Conservation (phyloP, 2,888 invertebrate species). For the Cinara cedri region DNA sequence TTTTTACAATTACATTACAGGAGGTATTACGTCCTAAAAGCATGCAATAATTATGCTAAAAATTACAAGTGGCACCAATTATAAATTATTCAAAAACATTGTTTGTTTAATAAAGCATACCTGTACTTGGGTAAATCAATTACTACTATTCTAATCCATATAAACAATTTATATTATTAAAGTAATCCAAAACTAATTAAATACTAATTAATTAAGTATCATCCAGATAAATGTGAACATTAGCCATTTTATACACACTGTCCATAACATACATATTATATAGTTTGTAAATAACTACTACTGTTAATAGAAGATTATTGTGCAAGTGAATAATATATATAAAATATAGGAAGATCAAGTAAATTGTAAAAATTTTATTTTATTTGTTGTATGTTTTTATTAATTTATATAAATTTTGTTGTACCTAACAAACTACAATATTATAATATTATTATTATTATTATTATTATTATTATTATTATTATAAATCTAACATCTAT, state of each 20-base stretch:
- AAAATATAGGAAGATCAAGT: conserved; percentile 15
- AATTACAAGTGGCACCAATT: no score
- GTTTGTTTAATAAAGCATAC: no score
- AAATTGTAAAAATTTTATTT: conserved; percentile 35
- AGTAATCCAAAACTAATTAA: no score
- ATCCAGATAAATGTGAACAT: background rate
- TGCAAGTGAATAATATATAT: background rate
- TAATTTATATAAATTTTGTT: conserved; percentile 46
- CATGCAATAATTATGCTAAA: no score
- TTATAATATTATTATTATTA: conserved; percentile 42
- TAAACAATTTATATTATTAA: no score
- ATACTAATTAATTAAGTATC: background rate
- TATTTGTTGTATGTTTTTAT: conserved; percentile 24
- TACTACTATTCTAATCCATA: no score
- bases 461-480: no score
- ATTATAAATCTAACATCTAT: conserved; percentile 36
- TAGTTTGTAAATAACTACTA: background rate
- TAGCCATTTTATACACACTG: background rate
- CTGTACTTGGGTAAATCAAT: no score
- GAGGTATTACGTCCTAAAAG: no score
- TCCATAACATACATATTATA: background rate
- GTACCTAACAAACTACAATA: conserved; percentile 48
- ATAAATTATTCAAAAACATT: no score
- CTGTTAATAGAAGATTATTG: conserved; percentile 7
- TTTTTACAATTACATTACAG: no score